phyloP scores from a whole-genome alignment of 1,140 invertebrate species.

The Listronotus bonariensis region DNA sequence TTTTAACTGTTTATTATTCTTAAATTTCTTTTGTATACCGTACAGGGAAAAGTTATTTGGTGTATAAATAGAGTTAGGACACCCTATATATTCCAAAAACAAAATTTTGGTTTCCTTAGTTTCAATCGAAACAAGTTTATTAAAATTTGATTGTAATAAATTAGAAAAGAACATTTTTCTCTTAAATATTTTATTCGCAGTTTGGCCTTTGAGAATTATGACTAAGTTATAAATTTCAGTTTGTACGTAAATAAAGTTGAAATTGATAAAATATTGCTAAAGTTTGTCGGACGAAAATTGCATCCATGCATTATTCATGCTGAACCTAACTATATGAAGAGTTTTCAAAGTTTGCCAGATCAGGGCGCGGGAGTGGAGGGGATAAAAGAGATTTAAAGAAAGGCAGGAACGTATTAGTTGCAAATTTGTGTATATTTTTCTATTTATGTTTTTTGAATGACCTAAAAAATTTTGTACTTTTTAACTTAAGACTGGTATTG shows the following conservation, averaged over 20 bases:
- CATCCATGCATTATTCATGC: slow-evolving; percentile 58
- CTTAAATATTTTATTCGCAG: slow-evolving; percentile 35
- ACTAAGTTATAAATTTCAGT: slow-evolving; percentile 57
- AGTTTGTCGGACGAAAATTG: slow-evolving; percentile 58
- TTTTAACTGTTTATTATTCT: no score
- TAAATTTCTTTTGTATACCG: no score
- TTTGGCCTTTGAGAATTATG: slow-evolving; percentile 49
- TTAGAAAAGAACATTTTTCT: slow-evolving; percentile 26
- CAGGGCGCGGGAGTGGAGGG: slow-evolving; percentile 18
- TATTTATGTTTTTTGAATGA: no score
- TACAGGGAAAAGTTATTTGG: no score
- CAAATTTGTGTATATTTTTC: no score
- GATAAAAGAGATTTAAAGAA: slow-evolving; percentile 16
- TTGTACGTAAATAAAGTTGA: slow-evolving; percentile 59
- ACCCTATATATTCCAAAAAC: no score
- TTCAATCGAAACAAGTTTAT: no score
- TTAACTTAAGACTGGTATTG: no score
- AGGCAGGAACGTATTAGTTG: slow-evolving; percentile 17
- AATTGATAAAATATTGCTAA: slow-evolving; percentile 59
- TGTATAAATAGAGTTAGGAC: no score
- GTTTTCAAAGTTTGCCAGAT: slow-evolving; percentile 52
- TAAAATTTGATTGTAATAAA: slow-evolving; percentile 10
- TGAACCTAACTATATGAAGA: slow-evolving; percentile 57
- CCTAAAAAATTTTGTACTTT: no score
- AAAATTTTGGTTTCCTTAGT: no score